A percentile compares a stretch with the other conserved stretches of the same genome.
phyloP scores from a whole-genome alignment of 2,888 invertebrate species.

The Oeneis ivallda region DNA sequence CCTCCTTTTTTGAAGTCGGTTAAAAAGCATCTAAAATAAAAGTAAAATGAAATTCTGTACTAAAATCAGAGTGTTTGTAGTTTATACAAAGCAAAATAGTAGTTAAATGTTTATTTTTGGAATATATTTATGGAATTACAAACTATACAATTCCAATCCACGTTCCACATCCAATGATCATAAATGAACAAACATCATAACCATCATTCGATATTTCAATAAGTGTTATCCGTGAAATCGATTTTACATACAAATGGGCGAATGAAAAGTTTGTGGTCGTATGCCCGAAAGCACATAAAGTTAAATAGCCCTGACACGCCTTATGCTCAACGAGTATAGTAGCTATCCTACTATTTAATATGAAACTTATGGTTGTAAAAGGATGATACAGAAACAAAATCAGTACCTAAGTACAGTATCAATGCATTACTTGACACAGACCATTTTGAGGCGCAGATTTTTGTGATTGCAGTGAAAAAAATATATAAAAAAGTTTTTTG shows the following conservation, averaged over 20 bases:
- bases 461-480: too few species aligned
- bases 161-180: conserved; percentile 15
- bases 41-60: too few species aligned
- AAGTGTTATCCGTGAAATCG: conserved; percentile 34
- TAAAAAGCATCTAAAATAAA: too few species aligned
- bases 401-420: too few species aligned
- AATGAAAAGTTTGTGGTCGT: conserved; percentile 21
- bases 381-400: too few species aligned
- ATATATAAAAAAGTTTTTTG: too few species aligned
- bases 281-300: conserved; percentile 5
- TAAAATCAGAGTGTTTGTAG: neutral
- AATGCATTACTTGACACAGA: too few species aligned
- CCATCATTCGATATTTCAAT: conserved; percentile 35
- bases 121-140: neutral
- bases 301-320: neutral
- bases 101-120: neutral
- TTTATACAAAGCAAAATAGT: neutral
- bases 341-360: neutral
- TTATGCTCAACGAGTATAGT: neutral
- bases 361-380: neutral
- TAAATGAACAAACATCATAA: conserved; percentile 20
- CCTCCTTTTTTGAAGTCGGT: too few species aligned
- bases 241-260: conserved; percentile 30
- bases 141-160: neutral
- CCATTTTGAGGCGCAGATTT: too few species aligned